Conservation (phyloP, 2,113 vertebrate species). For the Brachypodius melanocephalos region DNA sequence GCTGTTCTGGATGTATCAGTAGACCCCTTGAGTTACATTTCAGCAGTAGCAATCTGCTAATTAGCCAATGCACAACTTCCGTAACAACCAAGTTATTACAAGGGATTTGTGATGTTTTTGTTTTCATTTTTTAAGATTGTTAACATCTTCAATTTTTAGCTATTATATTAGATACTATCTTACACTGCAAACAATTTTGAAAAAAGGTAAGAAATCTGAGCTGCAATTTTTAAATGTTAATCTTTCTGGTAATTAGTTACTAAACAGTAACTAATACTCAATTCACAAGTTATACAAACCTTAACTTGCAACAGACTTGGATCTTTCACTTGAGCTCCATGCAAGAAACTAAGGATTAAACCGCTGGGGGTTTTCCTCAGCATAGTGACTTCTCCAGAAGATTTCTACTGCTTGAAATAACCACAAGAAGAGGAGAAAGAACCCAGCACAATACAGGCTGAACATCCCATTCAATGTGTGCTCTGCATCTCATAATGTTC, state of each 20-base stretch:
- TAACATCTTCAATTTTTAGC: slow-evolving; percentile 18
- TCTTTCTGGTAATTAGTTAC: background rate
- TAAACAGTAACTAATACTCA: background rate
- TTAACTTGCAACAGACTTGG: background rate
- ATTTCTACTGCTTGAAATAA: slow-evolving; percentile 62
- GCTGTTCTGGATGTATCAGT: background rate
- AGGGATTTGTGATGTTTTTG: accelerated
- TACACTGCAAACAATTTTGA: background rate
- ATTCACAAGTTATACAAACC: slow-evolving; percentile 27
- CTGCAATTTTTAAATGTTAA: background rate
- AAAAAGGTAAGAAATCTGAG: background rate
- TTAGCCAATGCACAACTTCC: background rate
- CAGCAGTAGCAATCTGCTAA: background rate
- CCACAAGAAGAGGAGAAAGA: slow-evolving; percentile 70
- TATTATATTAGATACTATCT: background rate
- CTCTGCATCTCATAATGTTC: slow-evolving; percentile 51
- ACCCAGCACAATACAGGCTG: slow-evolving; percentile 38
- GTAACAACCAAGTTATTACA: background rate
- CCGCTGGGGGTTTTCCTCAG: background rate
- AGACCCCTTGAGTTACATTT: background rate
- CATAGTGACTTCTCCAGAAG: slow-evolving; percentile 45
- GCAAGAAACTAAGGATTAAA: slow-evolving; percentile 42
- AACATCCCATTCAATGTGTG: slow-evolving; percentile 14
- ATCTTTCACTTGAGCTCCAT: slow-evolving; percentile 15
- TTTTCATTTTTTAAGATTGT: background rate